A percentile compares a stretch with the other conserved stretches of the same genome.
These are phyloP conservation scores for Automeris io DNA, from an alignment of 2,888 invertebrate species.

Conservation along the genomic window DNA sequence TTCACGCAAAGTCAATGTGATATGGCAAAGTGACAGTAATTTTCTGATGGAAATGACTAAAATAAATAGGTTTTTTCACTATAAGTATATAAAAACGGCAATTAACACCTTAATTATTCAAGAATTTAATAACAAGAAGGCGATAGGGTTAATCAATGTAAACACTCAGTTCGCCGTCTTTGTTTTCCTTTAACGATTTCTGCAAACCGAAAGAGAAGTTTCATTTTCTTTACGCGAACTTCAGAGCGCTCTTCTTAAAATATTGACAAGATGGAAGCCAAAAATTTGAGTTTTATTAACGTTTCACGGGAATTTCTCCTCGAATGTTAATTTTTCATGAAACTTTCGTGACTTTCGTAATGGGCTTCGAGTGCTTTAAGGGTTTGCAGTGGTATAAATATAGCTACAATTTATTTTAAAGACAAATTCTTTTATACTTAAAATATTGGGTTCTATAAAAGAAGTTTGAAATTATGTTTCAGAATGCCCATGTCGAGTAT, in stretches of 20 bases:
- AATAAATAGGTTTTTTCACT: slow-evolving; percentile 2
- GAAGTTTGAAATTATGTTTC: no score
- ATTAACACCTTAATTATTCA: slow-evolving; percentile 2
- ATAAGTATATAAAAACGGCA: not conserved
- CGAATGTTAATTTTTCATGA: slow-evolving; percentile 18
- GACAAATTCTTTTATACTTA: no score
- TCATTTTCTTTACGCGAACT: slow-evolving; percentile 31
- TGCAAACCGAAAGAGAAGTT: slow-evolving; percentile 25
- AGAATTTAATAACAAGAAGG: slow-evolving; percentile 20
- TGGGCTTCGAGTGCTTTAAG: slow-evolving; percentile 18
- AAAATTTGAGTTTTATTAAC: slow-evolving; percentile 28
- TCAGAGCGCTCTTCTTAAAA: slow-evolving; percentile 24
- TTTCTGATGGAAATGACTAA: not conserved
- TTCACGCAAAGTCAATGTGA: no score
- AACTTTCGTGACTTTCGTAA: slow-evolving; percentile 16
- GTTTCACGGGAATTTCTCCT: slow-evolving; percentile 15
- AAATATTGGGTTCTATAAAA: no score
- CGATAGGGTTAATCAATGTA: slow-evolving; percentile 25
- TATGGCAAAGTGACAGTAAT: not conserved
- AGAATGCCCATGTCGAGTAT: no score
- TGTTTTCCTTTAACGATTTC: slow-evolving; percentile 27
- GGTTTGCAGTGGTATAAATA: slow-evolving; percentile 10
- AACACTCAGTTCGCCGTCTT: slow-evolving; percentile 28
- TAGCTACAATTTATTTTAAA: no score
- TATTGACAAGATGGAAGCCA: slow-evolving; percentile 28